Percentiles rank a stretch among this genome's conserved stretches.
phyloP scores from a whole-genome alignment of 2,888 invertebrate genomes.

The Beris chalybata region DNA sequence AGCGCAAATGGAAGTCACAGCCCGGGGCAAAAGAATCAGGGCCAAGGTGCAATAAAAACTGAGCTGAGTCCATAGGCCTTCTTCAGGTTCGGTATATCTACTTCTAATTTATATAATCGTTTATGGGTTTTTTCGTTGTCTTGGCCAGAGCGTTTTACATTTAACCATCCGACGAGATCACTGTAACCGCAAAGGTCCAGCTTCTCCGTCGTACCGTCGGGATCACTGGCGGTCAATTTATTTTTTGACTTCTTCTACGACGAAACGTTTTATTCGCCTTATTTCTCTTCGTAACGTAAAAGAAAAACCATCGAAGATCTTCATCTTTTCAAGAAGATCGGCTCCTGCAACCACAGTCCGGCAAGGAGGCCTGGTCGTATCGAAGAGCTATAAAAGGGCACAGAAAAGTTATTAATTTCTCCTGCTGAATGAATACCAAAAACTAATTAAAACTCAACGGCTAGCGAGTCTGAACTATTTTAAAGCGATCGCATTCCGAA shows the following conservation, averaged over 20 bases:
- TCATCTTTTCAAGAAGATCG: conserved; percentile 23
- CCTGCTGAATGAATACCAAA: conserved; percentile 38
- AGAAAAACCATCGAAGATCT: not conserved
- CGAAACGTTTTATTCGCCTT: conserved; percentile 1
- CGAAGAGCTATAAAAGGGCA: conserved; percentile 31
- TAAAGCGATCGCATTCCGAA: conserved; percentile 35
- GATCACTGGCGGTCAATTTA: conserved; percentile 35
- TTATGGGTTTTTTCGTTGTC: conserved; percentile 35
- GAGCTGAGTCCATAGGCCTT: conserved; percentile 24
- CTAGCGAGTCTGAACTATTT: conserved; percentile 33
- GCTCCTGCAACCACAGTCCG: not conserved
- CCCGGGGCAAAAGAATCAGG: conserved; percentile 35
- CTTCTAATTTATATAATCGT: conserved; percentile 40
- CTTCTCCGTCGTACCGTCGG: conserved; percentile 10
- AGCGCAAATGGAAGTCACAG: conserved; percentile 39
- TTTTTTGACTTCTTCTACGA: conserved; percentile 33
- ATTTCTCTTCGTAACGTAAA: conserved; percentile 1
- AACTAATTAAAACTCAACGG: conserved; percentile 39
- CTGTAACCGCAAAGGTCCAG: conserved; percentile 13
- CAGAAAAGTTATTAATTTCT: conserved; percentile 39
- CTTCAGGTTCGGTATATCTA: conserved; percentile 35
- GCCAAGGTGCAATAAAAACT: conserved; percentile 36
- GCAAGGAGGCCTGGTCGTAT: conserved; percentile 1
- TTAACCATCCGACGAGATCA: conserved; percentile 27
- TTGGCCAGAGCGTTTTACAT: conserved; percentile 24